Percentiles rank a stretch among this genome's conserved stretches.
phyloP scores from a whole-genome alignment of 2,888 invertebrate genomes.

The Drosophila ochracea region DNA sequence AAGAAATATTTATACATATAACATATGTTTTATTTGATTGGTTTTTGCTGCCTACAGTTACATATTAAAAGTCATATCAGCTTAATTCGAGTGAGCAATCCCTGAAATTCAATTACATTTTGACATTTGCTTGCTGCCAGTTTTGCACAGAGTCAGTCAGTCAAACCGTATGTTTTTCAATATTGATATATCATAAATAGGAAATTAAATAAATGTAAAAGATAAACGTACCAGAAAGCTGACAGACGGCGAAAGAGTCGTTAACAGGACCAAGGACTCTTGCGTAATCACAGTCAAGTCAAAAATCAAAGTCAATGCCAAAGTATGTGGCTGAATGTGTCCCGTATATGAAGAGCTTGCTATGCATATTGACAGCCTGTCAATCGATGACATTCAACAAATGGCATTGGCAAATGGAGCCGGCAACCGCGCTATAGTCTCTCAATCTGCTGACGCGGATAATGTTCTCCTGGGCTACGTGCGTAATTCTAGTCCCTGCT shows the following conservation, averaged over 20 bases:
- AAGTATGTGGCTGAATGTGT: background rate
- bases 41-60: background rate
- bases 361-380: slow-evolving; percentile 44
- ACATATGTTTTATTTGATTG: background rate
- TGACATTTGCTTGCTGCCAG: slow-evolving; percentile 26
- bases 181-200: slow-evolving; percentile 37
- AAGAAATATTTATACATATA: background rate
- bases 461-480: slow-evolving; percentile 41
- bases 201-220: slow-evolving; percentile 65
- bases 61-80: slow-evolving; percentile 2
- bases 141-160: slow-evolving; percentile 7
- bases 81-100: slow-evolving; percentile 27
- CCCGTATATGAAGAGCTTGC: slow-evolving; percentile 8
- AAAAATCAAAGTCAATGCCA: slow-evolving; percentile 12
- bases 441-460: slow-evolving; percentile 46
- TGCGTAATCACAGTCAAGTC: slow-evolving; percentile 6
- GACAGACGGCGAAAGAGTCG: background rate
- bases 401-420: slow-evolving; percentile 34
- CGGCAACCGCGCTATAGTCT: slow-evolving; percentile 9
- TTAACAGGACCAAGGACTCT: slow-evolving; percentile 1
- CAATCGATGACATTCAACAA: slow-evolving; percentile 46
- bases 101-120: slow-evolving; percentile 44
- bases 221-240: slow-evolving; percentile 9
- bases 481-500: slow-evolving; percentile 32
- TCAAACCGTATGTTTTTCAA: slow-evolving; percentile 9